These are phyloP conservation scores for Bradypus variegatus DNA, from an alignment of 2,797 vertebrate species.

Conservation along the genomic window DNA sequence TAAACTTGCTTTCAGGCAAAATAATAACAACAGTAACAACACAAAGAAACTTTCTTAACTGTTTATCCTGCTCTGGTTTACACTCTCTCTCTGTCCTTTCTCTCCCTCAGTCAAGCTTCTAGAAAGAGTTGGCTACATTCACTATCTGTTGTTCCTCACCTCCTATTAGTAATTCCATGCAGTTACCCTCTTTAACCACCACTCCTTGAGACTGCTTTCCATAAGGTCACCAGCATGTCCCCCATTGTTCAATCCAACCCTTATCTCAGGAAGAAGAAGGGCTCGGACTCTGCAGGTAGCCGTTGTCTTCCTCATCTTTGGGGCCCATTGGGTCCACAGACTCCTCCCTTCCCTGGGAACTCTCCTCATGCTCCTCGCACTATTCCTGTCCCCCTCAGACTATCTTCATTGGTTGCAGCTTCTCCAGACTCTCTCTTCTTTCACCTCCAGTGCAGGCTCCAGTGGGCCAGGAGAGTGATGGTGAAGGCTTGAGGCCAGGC, in stretches of 20 bases:
- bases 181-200: not conserved
- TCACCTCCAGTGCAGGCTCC: not conserved
- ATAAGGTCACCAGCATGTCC: not conserved
- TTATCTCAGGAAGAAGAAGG: not conserved
- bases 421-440: not conserved
- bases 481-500: not conserved
- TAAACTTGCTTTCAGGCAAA: not conserved
- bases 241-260: not conserved
- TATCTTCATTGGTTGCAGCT: not conserved
- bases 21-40: not conserved
- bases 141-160: slow-evolving; percentile 3
- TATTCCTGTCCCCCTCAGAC: not conserved
- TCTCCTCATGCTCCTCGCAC: not conserved
- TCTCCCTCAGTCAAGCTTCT: not conserved
- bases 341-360: not conserved
- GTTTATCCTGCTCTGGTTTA: not conserved
- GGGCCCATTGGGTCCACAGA: not conserved
- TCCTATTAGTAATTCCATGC: not conserved
- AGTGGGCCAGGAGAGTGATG: not conserved
- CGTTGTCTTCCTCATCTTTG: not conserved
- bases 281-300: not conserved
- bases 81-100: not conserved
- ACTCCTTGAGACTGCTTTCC: not conserved
- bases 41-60: not conserved
- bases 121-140: not conserved